These are phyloP conservation scores for Machimus rusticus DNA, from an alignment of 2,888 invertebrate genomes.

Conservation along the genomic window DNA sequence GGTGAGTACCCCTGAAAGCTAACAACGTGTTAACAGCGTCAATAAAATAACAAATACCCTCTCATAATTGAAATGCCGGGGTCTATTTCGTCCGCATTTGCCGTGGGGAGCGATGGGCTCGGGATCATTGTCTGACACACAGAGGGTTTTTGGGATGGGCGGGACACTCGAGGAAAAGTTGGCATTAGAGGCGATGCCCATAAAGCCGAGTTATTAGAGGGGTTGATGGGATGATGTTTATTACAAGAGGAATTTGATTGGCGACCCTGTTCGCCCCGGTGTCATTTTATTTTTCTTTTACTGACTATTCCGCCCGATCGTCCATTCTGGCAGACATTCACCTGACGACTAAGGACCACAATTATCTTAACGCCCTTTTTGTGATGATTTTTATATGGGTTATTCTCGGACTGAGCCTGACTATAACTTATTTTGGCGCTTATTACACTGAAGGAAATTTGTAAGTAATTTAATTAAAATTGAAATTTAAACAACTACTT, in stretches of 20 bases:
- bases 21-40: slow-evolving; percentile 47
- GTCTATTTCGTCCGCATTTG: slow-evolving; percentile 23
- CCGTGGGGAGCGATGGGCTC: not conserved
- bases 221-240: slow-evolving; percentile 38
- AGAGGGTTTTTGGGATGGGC: not conserved
- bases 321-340: not conserved
- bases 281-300: slow-evolving; percentile 23
- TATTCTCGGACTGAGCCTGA: not conserved
- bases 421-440: not conserved
- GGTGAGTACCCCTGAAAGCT: slow-evolving; percentile 45
- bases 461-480: too few relatives aligned
- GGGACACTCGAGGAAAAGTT: slow-evolving; percentile 6
- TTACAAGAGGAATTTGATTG: slow-evolving; percentile 39
- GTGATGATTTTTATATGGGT: not conserved
- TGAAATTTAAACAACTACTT: too few relatives aligned
- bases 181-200: slow-evolving; percentile 20
- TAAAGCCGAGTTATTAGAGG: slow-evolving; percentile 37
- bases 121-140: slow-evolving; percentile 24
- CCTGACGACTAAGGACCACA: not conserved
- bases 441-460: too few relatives aligned
- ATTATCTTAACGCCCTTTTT: not conserved
- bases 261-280: slow-evolving; percentile 17
- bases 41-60: slow-evolving; percentile 47
- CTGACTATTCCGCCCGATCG: slow-evolving; percentile 3
- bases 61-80: slow-evolving; percentile 46